phyloP scores from a whole-genome alignment of 2,888 invertebrate genomes.

The Polylopha cassiicola region DNA sequence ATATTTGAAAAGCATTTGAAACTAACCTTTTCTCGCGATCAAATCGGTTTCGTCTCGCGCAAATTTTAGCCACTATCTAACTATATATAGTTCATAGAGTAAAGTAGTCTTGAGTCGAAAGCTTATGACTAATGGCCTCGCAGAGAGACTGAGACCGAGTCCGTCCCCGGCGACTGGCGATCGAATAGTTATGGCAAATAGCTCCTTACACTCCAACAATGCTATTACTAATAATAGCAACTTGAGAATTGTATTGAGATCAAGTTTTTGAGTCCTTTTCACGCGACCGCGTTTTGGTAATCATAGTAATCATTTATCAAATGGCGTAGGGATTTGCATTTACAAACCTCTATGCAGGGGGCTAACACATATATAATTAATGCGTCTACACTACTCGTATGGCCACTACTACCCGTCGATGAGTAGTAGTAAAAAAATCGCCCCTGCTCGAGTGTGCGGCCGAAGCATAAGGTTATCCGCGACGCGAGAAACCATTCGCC shows the following conservation, averaged over 20 bases:
- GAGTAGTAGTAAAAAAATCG: too few relatives aligned
- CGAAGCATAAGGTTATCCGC: too few relatives aligned
- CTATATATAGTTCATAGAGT: slow-evolving; percentile 19
- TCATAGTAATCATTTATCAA: too few relatives aligned
- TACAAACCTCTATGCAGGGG: too few relatives aligned
- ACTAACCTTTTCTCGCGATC: slow-evolving; percentile 3
- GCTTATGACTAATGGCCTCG: slow-evolving; percentile 24
- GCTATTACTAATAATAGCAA: slow-evolving; percentile 41
- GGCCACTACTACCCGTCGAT: too few relatives aligned
- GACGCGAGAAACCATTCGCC: too few relatives aligned
- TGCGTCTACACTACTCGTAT: too few relatives aligned
- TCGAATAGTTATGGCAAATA: slow-evolving; percentile 26
- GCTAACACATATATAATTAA: too few relatives aligned
- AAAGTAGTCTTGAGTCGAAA: slow-evolving; percentile 27
- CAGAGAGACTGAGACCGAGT: slow-evolving; percentile 3
- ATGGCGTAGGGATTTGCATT: too few relatives aligned
- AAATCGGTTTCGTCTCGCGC: slow-evolving; percentile 7
- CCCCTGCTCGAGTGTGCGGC: too few relatives aligned
- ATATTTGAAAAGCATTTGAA: slow-evolving; percentile 12
- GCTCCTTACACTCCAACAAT: slow-evolving; percentile 35
- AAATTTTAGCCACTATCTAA: slow-evolving; percentile 23
- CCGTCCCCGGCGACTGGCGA: slow-evolving; percentile 2
- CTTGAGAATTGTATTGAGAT: slow-evolving; percentile 30
- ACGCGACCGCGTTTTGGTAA: too few relatives aligned
- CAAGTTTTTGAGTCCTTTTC: slow-evolving; percentile 1